Evolutionary conservation across 1,140 invertebrate genomes (phyloP), one percentile per base, ranked within the genome.

Genomic region (Colletes latitarsis): DNA sequence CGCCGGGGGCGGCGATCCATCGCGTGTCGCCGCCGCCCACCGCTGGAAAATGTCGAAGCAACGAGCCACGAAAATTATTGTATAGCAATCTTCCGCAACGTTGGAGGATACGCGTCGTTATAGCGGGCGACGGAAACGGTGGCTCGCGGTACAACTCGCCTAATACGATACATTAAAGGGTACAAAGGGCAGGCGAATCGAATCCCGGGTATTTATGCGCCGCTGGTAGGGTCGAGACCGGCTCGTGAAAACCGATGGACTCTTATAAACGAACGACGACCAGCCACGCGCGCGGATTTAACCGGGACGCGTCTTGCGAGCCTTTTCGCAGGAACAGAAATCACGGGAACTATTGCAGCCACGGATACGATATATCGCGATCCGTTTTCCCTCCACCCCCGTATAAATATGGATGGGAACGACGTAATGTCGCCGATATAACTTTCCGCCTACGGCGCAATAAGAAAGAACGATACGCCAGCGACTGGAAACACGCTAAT

Each of bases 61-160:
- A 77, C 75, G 75, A 52, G 57, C 57, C 75, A 41, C 57, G 75
- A 62, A 52, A 71, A 77, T 77, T 62, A 70, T 71, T 58, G 67
- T 30, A 49, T 12, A 17, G 12, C 63, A 49, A 71, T 71, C 55
- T 52, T 52, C 67, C 46, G 57, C 75, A 46, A 70, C 75, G 21
- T 15, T 15, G 43, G 30, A 55, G 49, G 52, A 57, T 57, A 55
- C 21, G 68, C 53, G 21, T 55, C 53, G 64, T 49, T 66, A 46
- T 46, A 41, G 41, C 64, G 64, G 3, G n/a, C 15, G 43, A 19
- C 73, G 73, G 39, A 75, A 67, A 75, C 43, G 49, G 62, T 10
- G 62, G 43, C 5, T n/a, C 64, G 41, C 30, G 8, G 9, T 46
- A n/a, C 43, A 14, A 19, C 43, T 46, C 64, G 64, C 12, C 43